Percentiles rank a stretch among this genome's conserved stretches.
phyloP scores from a whole-genome alignment of 2,113 vertebrate species.

The Formicarius rufipectus region DNA sequence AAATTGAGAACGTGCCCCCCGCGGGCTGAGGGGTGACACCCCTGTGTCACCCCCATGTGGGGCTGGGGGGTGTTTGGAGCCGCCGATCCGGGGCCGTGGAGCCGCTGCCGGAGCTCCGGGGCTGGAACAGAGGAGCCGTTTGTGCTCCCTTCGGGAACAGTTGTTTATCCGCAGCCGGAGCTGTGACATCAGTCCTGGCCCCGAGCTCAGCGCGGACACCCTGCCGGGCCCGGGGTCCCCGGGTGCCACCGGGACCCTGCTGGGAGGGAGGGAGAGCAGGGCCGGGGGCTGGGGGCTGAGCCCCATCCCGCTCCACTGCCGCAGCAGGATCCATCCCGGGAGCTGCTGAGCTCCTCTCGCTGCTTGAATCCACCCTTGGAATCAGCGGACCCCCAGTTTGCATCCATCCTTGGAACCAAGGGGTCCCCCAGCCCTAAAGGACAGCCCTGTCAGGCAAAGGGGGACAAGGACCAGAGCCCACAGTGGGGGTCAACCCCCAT shows the following conservation, averaged over 20 bases:
- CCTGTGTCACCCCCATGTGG: fast-evolving
- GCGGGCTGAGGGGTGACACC: fast-evolving
- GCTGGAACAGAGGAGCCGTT: constrained; percentile 36
- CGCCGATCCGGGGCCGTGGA: fast-evolving
- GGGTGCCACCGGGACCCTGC: background rate
- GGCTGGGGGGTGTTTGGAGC: fast-evolving
- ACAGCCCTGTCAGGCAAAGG: background rate
- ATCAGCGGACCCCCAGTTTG: background rate
- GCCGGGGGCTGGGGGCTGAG: background rate
- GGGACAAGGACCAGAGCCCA: fast-evolving
- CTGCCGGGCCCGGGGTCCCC: background rate
- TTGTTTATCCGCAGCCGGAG: constrained; percentile 53
- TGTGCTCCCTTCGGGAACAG: background rate
- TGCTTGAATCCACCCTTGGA: background rate
- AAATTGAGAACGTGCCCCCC: background rate
- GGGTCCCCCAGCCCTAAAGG: background rate
- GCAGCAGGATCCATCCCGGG: fast-evolving
- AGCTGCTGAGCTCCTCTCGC: background rate
- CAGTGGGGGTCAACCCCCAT: fast-evolving
- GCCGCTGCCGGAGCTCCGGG: background rate
- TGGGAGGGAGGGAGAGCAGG: background rate
- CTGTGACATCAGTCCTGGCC: constrained; percentile 52
- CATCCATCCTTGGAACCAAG: background rate
- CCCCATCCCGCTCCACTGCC: background rate
- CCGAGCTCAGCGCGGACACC: background rate